These are phyloP conservation scores for Lasiurus borealis DNA, from an alignment of 2,113 vertebrate species.

Conservation along the genomic window DNA sequence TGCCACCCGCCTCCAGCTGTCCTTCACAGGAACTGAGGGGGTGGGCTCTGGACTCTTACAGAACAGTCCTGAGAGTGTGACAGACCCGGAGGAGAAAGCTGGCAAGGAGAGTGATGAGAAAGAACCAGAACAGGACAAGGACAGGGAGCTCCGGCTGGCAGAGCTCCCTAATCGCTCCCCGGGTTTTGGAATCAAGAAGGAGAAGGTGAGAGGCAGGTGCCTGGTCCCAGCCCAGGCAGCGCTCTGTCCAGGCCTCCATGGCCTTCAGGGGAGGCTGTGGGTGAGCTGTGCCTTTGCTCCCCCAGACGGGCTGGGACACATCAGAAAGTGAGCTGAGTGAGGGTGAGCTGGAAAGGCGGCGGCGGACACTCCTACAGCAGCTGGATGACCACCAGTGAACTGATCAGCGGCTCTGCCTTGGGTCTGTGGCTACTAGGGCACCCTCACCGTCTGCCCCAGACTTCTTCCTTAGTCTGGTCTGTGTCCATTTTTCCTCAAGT, in stretches of 20 bases:
- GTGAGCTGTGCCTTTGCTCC: slow-evolving; percentile 70
- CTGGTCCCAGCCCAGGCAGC: not conserved
- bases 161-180: slow-evolving; percentile 82
- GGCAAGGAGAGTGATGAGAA: slow-evolving; percentile 82
- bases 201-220: slow-evolving; percentile 83
- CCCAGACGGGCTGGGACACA: slow-evolving; percentile 88
- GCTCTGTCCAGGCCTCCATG: not conserved
- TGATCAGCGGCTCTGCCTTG: not conserved
- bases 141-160: slow-evolving; percentile 77
- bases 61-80: slow-evolving; percentile 86
- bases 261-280: slow-evolving; percentile 12
- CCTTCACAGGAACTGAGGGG: slow-evolving; percentile 62
- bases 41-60: slow-evolving; percentile 77
- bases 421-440: slow-evolving; percentile 59
- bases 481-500: slow-evolving; percentile 67
- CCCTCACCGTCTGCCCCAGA: slow-evolving; percentile 61
- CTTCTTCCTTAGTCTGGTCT: slow-evolving; percentile 68
- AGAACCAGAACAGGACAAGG: slow-evolving; percentile 82
- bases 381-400: slow-evolving; percentile 86
- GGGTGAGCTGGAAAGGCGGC: slow-evolving; percentile 87
- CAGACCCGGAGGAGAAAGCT: slow-evolving; percentile 83
- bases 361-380: slow-evolving; percentile 87
- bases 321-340: slow-evolving; percentile 89
- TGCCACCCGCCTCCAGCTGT: slow-evolving; percentile 9
- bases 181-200: slow-evolving; percentile 83